A percentile compares a stretch with the other conserved stretches of the same genome.
Evolutionary conservation across 2,113 vertebrate species (phyloP).

Genomic region (Thamnophis sirtalis): DNA sequence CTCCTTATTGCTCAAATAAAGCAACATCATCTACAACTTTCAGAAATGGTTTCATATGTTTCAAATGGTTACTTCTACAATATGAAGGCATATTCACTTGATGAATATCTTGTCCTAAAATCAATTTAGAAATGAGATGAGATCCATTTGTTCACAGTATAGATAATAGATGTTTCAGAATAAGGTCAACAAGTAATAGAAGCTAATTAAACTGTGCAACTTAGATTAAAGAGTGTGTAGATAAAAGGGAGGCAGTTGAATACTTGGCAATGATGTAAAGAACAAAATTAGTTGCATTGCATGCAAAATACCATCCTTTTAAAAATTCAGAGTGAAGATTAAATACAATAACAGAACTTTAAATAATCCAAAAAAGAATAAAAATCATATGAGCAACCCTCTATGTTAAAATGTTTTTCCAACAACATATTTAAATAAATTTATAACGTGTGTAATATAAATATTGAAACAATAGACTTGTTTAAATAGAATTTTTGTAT

Average conservation of each 20-base stretch:
- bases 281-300: background rate
- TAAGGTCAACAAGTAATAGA: background rate
- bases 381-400: background rate
- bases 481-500: background rate
- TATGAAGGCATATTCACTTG: background rate
- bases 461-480: background rate
- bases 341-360: background rate
- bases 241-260: background rate
- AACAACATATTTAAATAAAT: background rate
- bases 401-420: background rate
- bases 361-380: background rate
- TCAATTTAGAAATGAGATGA: background rate
- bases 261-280: background rate
- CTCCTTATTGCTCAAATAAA: background rate
- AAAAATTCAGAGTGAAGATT: background rate
- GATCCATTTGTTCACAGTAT: background rate
- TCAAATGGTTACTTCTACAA: background rate
- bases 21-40: background rate
- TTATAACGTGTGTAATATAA: background rate
- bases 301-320: background rate
- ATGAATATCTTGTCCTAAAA: background rate
- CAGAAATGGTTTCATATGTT: background rate
- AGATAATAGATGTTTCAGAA: background rate
- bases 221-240: background rate
- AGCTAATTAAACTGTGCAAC: background rate